Evolutionary conservation across 2,888 invertebrate species (phyloP).

Genomic region (Aphodius sticticus): DNA sequence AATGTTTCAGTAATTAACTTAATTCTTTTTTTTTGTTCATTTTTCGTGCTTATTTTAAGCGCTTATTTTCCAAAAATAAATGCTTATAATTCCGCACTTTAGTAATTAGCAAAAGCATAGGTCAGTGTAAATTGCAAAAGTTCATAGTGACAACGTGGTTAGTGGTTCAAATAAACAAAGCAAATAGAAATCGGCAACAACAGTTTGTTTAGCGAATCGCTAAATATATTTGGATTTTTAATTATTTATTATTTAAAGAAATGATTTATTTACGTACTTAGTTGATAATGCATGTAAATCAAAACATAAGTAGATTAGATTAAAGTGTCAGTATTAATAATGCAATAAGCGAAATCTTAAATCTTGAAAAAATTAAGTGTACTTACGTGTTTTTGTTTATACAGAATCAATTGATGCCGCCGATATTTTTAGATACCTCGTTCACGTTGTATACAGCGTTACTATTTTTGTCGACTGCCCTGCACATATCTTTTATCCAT

Average conservation of each 20-base stretch:
- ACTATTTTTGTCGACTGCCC: constrained; percentile 7
- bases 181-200: not conserved
- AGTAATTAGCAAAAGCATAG: not conserved
- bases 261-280: not conserved
- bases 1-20: no score
- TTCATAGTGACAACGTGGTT: not conserved
- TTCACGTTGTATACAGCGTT: not conserved
- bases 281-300: not conserved
- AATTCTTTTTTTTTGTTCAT: no score
- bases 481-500: constrained; percentile 6
- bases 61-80: no score
- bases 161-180: not conserved
- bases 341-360: not conserved
- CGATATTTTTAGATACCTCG: not conserved
- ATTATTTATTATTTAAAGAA: constrained; percentile 6
- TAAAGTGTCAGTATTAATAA: not conserved
- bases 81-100: no score
- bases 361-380: no score
- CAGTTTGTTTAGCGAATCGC: not conserved
- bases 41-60: no score
- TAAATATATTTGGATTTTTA: not conserved
- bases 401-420: not conserved
- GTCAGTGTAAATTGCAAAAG: not conserved
- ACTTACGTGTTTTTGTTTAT: not conserved
- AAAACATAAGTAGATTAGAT: not conserved